Evolutionary conservation across 1,140 invertebrate genomes (phyloP).

Genomic region (Sarcophaga peregrina): DNA sequence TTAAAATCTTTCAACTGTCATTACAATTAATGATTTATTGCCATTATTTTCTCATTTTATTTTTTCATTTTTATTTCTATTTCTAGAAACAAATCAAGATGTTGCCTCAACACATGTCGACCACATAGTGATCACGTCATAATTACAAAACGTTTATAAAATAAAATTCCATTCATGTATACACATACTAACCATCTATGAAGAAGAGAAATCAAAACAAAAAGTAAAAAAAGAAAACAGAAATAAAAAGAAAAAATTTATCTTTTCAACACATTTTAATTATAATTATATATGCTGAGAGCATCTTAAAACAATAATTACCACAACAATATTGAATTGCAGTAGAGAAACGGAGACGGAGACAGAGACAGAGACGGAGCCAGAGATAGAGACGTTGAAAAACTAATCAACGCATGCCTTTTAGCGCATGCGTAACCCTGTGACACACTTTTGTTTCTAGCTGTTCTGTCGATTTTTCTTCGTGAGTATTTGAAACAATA

Average conservation of each 20-base stretch:
- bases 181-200: too few species aligned
- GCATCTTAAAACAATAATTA: background rate
- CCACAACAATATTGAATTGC: background rate
- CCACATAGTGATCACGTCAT: background rate
- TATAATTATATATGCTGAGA: background rate
- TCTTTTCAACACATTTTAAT: conserved; percentile 4
- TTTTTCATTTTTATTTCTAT: background rate
- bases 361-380: background rate
- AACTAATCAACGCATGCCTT: background rate
- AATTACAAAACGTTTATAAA: background rate
- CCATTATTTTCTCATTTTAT: too few species aligned
- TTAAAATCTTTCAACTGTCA: too few species aligned
- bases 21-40: too few species aligned
- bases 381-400: background rate
- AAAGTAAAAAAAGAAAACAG: background rate
- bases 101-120: background rate
- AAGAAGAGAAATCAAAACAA: too few species aligned
- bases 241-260: conserved; percentile 4
- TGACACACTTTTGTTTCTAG: background rate
- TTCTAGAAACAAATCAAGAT: background rate
- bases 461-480: too few species aligned
- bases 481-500: too few species aligned
- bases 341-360: background rate
- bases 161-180: too few species aligned
- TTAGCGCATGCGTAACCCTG: background rate